Base-by-base conservation (phyloP, 2,113 vertebrate species). In the Boulengeromyrus knoepffleri region DNA sequence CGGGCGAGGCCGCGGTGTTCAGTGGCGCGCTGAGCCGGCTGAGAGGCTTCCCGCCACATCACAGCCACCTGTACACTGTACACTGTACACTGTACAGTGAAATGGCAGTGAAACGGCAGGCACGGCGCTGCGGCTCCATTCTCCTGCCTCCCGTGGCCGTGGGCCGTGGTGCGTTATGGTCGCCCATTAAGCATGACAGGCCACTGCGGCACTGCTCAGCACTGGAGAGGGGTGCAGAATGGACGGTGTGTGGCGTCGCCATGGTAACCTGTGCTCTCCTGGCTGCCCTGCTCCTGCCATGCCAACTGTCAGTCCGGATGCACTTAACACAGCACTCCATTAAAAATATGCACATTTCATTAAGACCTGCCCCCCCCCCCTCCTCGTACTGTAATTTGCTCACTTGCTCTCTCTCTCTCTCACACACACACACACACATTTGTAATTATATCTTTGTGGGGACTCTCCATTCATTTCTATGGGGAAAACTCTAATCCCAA, bases 261-360 rank as follows among this genome's bases (percentile, higher is more conserved):
- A 92, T 92, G 90, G 92, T 56, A 93, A 92, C 91, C 74, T 46
- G 15, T 17, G 45, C 36, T 90, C n/a, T 80, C 52, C 39, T 19
- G 53, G 36, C 87, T 88, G 36, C 42, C 17, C 36, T 45, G 52
- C 15, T 74, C 36, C n/a, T 77, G 24, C 15, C 13, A 27, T 12
- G 12, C 39, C 56, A 66, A 49, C 88, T 70, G 88, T 89, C 88
- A 56, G 85, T 27, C 24, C 3, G 39, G n/a, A 87, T 53, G 27
- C 50, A 56, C 45, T 53, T 53, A 6, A 19, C 85, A 56, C 42
- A 19, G 47, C 53, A 31, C n/a, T 53, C 49, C 50, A 53, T 87
- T 53, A 52, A 17, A 53, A 56, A 52, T 19, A 87, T 53, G n/a
- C 12, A 36, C 47, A 53, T 27, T 49, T 46, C 85, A 87, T 15